Evolutionary conservation across 2,888 invertebrate genomes (phyloP).

Genomic region (Cactoblastis cactorum): DNA sequence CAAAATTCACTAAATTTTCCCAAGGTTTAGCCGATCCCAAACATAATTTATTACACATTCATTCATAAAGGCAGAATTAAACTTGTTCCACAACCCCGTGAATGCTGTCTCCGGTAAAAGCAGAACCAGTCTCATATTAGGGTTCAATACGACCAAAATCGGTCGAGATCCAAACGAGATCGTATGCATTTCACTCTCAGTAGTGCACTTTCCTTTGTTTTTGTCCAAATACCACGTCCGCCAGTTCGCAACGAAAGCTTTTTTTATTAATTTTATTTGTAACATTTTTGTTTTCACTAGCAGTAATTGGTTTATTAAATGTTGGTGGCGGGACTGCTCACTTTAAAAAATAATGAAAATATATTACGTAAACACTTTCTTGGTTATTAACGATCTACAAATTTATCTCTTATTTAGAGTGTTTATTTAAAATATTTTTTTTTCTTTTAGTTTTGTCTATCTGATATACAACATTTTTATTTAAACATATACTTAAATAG

Average conservation of each 20-base stretch:
- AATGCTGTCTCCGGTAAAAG: conserved; percentile 16
- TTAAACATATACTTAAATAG: too few species aligned
- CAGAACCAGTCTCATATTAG: conserved; percentile 31
- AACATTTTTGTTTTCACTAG: conserved; percentile 3
- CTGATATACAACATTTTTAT: too few species aligned
- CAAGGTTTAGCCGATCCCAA: background rate
- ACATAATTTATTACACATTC: background rate
- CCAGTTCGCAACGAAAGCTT: conserved; percentile 3
- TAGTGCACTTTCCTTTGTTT: conserved; percentile 31
- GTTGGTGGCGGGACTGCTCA: background rate
- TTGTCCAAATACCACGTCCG: conserved; percentile 12
- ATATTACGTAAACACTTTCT: background rate
- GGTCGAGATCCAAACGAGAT: conserved; percentile 30
- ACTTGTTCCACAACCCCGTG: background rate
- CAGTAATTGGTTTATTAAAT: background rate
- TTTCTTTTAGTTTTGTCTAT: too few species aligned
- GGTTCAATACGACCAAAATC: conserved; percentile 32
- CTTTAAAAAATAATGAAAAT: background rate
- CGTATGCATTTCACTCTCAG: conserved; percentile 42
- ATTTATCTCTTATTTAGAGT: too few species aligned
- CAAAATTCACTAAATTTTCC: too few species aligned
- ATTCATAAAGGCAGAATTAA: background rate
- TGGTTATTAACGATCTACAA: too few species aligned
- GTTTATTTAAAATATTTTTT: too few species aligned
- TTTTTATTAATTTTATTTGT: conserved; percentile 6